Evolutionary conservation across 1,140 invertebrate genomes (phyloP), one percentile per base, ranked within the genome.

Genomic region (Venturia canescens): DNA sequence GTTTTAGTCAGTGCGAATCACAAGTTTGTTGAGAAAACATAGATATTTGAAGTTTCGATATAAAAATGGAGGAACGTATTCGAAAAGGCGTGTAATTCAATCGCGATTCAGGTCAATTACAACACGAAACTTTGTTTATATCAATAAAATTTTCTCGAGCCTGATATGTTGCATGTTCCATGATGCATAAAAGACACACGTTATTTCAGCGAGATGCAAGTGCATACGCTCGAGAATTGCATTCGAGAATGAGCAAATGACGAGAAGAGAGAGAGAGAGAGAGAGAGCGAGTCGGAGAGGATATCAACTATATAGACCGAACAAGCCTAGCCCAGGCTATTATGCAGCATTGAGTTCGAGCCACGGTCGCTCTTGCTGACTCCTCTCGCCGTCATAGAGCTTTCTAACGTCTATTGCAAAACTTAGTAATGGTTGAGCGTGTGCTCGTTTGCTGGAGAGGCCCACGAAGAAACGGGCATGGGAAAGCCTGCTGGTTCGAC

Each of bases 321-420:
- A 18, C 9, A 21, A 57, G 53, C 23, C 21, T 66, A 66, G 60
- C 60, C 60, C 60, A 66, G 21, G 60, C 23, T 66, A 27, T 66
- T 27, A 27, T 66, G 60, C 60, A 66, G 60, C 60, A 66, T 66
- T 27, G 60, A 66, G 53, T 23, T 57, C 9, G 60, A 27, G 21
- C 23, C 60, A 26, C 23, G 21, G 60, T 27, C 60, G 21, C 60
- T 66, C 23, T 27, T 27, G 60, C 53, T n/a, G 53, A 23, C 53
- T 57, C 53, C 60, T 66, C 60, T 66, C 21, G 21, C 21, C 23
- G 27, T 66, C 60, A 23, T 26, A n/a, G 60, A 66, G 60, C 60
- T 66, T 66, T 66, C 60, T 66, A 66, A 66, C 23, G 60, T 66
- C 60, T n/a, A 66, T 66, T 66, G 60, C 60, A 66, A 66, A 66